A percentile compares a stretch with the other conserved stretches of the same genome.
Evolutionary conservation across 2,888 invertebrate genomes (phyloP).

Genomic region (Sinohyriopsis cumingii): DNA sequence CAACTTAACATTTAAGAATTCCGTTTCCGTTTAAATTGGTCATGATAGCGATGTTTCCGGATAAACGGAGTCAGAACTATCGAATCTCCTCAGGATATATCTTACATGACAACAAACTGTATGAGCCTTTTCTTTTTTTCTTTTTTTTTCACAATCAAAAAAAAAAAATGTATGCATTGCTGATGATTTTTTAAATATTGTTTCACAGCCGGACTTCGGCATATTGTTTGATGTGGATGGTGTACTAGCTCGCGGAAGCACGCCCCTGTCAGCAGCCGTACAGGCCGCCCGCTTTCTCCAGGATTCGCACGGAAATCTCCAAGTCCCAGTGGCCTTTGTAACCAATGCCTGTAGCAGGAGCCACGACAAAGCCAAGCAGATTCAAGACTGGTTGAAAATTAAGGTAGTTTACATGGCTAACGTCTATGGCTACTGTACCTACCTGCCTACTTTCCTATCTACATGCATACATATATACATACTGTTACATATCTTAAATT

Average conservation of each 20-base stretch:
- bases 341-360: constrained; percentile 69
- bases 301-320: constrained; percentile 59
- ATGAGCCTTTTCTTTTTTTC: background rate
- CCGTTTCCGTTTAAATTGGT: too few species aligned
- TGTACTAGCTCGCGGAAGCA: constrained; percentile 68
- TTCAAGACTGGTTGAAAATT: constrained; percentile 65
- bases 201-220: constrained; percentile 68
- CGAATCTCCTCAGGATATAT: too few species aligned
- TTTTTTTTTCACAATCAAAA: background rate
- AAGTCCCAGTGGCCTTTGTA: constrained; percentile 69
- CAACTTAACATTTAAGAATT: too few species aligned
- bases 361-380: constrained; percentile 65
- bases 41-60: too few species aligned
- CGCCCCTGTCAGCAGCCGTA: constrained; percentile 62
- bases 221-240: constrained; percentile 72
- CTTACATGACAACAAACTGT: background rate
- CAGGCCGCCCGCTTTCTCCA: constrained; percentile 61
- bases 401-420: constrained; percentile 45
- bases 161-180: background rate
- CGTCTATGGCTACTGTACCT: background rate
- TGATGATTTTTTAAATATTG: background rate
- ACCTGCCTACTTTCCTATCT: background rate
- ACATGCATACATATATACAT: background rate
- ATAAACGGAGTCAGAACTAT: too few species aligned
- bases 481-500: background rate